Evolutionary conservation across 2,888 invertebrate species (phyloP), one percentile per base, ranked within the genome.

Genomic region (Diplazon laetatorius): DNA sequence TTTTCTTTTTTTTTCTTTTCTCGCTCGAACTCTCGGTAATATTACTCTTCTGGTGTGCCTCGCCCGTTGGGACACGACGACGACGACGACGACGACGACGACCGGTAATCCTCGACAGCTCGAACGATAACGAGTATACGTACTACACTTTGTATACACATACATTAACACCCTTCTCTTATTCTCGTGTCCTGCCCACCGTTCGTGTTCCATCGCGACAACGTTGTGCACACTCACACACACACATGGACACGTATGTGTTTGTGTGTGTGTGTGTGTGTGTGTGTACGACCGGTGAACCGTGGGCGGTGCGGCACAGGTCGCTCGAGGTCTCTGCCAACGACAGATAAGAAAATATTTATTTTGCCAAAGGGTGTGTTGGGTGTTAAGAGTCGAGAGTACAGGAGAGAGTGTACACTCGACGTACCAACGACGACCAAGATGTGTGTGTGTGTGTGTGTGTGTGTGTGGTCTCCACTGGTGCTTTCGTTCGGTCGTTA

Each of bases 331-430:
- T 73, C 68, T 73, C 73, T 78, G 77, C 68, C 50, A 69, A 22
- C 69, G 73, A 73, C 73, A 78, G 77, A 78, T 78, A 78, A 73
- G 73, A 59, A 73, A 78, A 73, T 78, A 73, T 78, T 78, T 69
- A 78, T 78, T 78, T 50, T 50, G 48, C 55, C 37, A 35, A 72
- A 46, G 59, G n/a, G n/a, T n/a, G 72, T 9, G 48, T 73, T 42
- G 77, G 69, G 22, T 48, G 73, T 63, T 60, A 59, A 71, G n/a
- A n/a, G 59, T 60, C 37, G 68, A 50, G 74, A 50, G 62, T 55
- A 62, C n/a, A n/a, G n/a, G n/a, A 62, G 35, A 68, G 42, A 68
- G 60, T 72, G 42, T 72, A 62, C 52, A 63, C 62, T 62, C 71
- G 68, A 44, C 44, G 63, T 39, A 22, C 25, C 42, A 25, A 39